Base-by-base conservation (phyloP, 2,888 invertebrate species). In the Sialis lutaria region DNA sequence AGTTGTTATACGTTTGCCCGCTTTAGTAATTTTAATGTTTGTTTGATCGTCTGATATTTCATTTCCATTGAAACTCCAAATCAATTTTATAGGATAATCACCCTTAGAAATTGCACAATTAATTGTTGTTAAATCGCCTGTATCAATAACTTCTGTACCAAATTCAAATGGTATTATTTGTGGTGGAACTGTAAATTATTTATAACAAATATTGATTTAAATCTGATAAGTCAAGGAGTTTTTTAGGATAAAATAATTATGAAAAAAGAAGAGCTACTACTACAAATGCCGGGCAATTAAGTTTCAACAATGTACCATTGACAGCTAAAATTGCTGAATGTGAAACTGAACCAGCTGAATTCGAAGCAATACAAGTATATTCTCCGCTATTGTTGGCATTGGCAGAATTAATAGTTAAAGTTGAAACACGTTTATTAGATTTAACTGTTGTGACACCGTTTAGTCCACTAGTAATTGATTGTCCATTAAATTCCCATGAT, bases 401-500 rank as follows among this genome's bases (percentile, higher is more conserved):
- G 2, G 74, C 74, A 47, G 67, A 68, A 55, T 74, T 73, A 55
- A 78, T 75, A 62, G 62, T 74, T 58, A 68, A 63, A 53, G 67
- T 65, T 58, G 67, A 69, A 54, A 69, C 68, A 54, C 64, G 40
- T 50, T 52, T 52, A 7, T 50, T 52, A 7, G 50, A 51, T 48
- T 50, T 53, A 50, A 12, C 49, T 48, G 9, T 52, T 47, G 12
- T 48, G 12, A 49, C 32, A 6, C 45, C 42, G 10, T 45, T 33
- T 33, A 34, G 40, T 30, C 13, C 71, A 55, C 67, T 65, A 54
- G 70, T 69, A 56, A 77, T 64, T 49, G 68, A 68, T 59, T 72
- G 70, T 51, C 77, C 77, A 68, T 82, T 80, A 63, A 84, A 79
- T 48, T 74, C 75, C 84, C 84, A 85, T 45, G 71, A 69, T 52